phyloP scores from a whole-genome alignment of 2,113 vertebrate species.

The Syngnathus typhle region DNA sequence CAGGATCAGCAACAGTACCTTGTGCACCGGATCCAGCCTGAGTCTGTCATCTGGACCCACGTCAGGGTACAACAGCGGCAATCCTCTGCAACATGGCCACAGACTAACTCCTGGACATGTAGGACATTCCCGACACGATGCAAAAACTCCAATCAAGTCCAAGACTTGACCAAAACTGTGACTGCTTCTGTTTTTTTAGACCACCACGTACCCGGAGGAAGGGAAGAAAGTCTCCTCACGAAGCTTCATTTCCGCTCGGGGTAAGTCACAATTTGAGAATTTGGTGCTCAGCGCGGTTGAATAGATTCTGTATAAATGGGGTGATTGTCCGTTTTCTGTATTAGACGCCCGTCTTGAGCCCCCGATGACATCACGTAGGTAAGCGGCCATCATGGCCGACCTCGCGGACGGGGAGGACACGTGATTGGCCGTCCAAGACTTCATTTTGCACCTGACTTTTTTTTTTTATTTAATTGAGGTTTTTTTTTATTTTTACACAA shows the following conservation, averaged over 20 bases:
- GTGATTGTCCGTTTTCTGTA: not conserved
- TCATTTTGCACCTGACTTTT: constrained; percentile 63
- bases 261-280: constrained; percentile 43
- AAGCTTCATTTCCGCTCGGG: constrained; percentile 65
- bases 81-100: constrained; percentile 62
- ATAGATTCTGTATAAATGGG: not conserved
- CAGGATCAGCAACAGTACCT: constrained; percentile 78
- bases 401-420: constrained; percentile 73
- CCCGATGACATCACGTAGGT: constrained; percentile 61
- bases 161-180: not conserved
- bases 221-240: constrained; percentile 58
- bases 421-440: constrained; percentile 37
- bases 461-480: constrained; percentile 38
- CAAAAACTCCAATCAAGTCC: not conserved
- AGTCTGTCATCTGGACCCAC: constrained; percentile 90
- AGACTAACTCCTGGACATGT: constrained; percentile 54
- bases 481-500: constrained; percentile 39
- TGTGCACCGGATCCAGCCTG: constrained; percentile 81
- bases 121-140: not conserved
- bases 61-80: constrained; percentile 92
- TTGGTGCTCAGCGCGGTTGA: not conserved
- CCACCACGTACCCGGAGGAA: constrained; percentile 48
- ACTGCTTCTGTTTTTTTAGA: constrained; percentile 32
- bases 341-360: constrained; percentile 64
- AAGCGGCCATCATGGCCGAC: constrained; percentile 80